phyloP scores from a whole-genome alignment of 92 coral and sea anemone species.

The Metridium senile region DNA sequence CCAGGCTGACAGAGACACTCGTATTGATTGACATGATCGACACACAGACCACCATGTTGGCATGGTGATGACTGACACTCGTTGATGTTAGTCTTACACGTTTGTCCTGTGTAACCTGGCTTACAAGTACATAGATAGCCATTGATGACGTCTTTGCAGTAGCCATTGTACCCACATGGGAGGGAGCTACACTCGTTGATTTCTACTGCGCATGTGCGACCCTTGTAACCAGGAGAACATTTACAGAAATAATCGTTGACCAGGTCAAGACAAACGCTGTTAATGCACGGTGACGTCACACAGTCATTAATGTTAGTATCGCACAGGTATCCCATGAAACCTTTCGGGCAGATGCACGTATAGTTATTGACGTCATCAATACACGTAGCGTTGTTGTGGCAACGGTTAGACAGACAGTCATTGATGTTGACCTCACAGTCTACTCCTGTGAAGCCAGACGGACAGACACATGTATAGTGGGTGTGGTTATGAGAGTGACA shows the following conservation, averaged over 20 bases:
- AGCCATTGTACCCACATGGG: slow-evolving; percentile 70
- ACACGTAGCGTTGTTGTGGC: slow-evolving; percentile 79
- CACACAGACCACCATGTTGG: slow-evolving; percentile 64
- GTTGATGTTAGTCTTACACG: slow-evolving; percentile 54
- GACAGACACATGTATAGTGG: slow-evolving; percentile 60
- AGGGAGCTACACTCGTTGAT: slow-evolving; percentile 75
- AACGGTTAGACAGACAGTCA: slow-evolving; percentile 62
- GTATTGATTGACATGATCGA: slow-evolving; percentile 67
- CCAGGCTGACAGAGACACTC: slow-evolving; percentile 81
- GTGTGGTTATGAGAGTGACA: slow-evolving; percentile 61
- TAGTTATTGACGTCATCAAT: slow-evolving; percentile 58
- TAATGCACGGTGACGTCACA: slow-evolving; percentile 48
- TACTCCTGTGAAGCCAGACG: slow-evolving; percentile 62
- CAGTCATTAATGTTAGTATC: slow-evolving; percentile 65
- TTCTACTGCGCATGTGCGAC: slow-evolving; percentile 76
- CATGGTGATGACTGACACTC: slow-evolving; percentile 63
- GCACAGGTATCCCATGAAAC: slow-evolving; percentile 62
- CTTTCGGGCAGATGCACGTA: slow-evolving; percentile 66
- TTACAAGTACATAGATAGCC: slow-evolving; percentile 64
- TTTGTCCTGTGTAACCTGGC: slow-evolving; percentile 70
- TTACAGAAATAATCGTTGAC: slow-evolving; percentile 68
- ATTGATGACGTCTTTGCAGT: slow-evolving; percentile 68
- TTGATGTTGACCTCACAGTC: slow-evolving; percentile 76
- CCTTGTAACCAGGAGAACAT: slow-evolving; percentile 76
- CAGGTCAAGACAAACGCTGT: slow-evolving; percentile 70